Percentiles rank a stretch among this genome's conserved stretches.
Conservation (phyloP, 1,140 invertebrate genomes). For the Acyrthosiphon pisum region DNA sequence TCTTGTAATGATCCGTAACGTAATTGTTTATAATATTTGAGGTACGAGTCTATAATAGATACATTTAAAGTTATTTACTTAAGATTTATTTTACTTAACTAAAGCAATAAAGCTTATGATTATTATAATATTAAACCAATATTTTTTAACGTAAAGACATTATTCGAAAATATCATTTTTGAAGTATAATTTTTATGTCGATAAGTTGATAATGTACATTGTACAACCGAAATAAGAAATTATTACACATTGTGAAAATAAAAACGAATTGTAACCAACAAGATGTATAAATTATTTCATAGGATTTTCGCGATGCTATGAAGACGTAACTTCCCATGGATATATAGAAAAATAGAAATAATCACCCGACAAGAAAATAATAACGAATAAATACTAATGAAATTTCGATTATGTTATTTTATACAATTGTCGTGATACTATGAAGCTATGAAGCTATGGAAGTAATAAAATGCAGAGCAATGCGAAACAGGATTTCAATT, state of each 20-base stretch:
- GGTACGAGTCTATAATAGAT: background rate
- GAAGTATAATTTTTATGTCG: background rate
- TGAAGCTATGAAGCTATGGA: background rate
- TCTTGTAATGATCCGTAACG: background rate
- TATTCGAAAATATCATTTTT: background rate
- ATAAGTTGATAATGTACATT: background rate
- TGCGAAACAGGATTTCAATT: background rate
- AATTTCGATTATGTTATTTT: constrained; percentile 13
- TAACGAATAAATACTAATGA: background rate
- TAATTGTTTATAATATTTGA: background rate
- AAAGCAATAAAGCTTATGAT: background rate
- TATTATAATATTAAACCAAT: background rate
- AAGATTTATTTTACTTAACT: background rate
- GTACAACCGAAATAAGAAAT: background rate
- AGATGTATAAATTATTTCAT: background rate
- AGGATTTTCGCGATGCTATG: background rate
- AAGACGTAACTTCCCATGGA: background rate
- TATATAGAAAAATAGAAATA: background rate
- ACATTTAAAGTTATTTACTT: too few relatives aligned
- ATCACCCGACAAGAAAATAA: background rate
- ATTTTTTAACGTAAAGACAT: background rate
- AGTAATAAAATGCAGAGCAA: background rate
- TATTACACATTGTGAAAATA: background rate
- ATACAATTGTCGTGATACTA: background rate
- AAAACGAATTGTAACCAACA: background rate